These are phyloP conservation scores for Poecile montanus DNA, from an alignment of 2,797 vertebrate species.

Conservation along the genomic window DNA sequence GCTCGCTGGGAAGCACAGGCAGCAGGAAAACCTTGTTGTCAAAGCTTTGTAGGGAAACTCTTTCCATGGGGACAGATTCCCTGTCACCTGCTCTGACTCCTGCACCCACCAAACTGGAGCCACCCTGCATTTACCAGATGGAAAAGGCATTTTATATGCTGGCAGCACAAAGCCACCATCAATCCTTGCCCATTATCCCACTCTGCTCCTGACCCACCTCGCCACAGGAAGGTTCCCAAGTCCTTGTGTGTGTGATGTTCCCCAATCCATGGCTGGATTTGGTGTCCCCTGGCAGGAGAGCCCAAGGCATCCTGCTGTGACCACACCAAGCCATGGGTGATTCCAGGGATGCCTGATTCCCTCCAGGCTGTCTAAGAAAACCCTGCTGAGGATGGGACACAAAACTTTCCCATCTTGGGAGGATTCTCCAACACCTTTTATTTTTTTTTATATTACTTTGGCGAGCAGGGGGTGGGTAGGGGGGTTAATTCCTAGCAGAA, in stretches of 20 bases:
- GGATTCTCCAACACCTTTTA: neutral
- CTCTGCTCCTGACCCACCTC: neutral
- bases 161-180: neutral
- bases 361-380: neutral
- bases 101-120: neutral
- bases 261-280: neutral
- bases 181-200: neutral
- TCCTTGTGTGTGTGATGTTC: neutral
- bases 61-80: neutral
- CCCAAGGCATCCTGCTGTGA: neutral
- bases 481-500: neutral
- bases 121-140: neutral
- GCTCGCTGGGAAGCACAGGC: neutral
- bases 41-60: neutral
- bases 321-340: neutral
- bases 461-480: neutral
- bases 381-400: neutral
- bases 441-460: neutral
- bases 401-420: neutral
- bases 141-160: rapidly evolving
- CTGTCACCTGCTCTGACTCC: neutral
- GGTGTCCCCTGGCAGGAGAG: neutral
- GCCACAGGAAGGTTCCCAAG: rapidly evolving
- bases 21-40: neutral
- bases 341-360: neutral